Evolutionary conservation across 2,797 vertebrate species (phyloP).

Genomic region (Lepus oiostolus): DNA sequence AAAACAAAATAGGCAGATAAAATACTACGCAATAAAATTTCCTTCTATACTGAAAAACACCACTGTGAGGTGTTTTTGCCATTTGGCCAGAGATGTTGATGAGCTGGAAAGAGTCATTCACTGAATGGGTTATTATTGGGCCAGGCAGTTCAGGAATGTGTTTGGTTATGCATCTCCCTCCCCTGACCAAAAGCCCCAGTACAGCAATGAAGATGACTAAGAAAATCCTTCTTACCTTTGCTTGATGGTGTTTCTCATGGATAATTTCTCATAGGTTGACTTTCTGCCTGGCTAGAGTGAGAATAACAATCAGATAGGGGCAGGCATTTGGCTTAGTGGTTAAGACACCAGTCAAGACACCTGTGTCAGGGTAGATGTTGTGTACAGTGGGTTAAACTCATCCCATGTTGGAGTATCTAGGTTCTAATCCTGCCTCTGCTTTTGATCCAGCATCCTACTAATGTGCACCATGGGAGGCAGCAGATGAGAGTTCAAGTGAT

Average conservation of each 20-base stretch:
- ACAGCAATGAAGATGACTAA: background rate
- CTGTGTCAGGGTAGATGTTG: too few relatives aligned
- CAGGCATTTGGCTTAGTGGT: too few relatives aligned
- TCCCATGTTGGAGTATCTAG: too few relatives aligned
- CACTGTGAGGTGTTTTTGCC: background rate
- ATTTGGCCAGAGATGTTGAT: background rate
- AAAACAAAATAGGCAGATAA: background rate
- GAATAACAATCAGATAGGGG: too few relatives aligned
- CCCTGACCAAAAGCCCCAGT: fast-evolving
- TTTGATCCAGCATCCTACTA: too few relatives aligned
- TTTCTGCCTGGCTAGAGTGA: background rate
- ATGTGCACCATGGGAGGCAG: too few relatives aligned
- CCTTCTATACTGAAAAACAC: background rate
- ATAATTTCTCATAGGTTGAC: background rate
- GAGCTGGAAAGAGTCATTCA: background rate
- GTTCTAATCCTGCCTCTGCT: too few relatives aligned
- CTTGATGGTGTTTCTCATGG: background rate
- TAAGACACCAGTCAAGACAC: too few relatives aligned
- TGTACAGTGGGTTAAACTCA: too few relatives aligned
- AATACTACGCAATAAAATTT: background rate
- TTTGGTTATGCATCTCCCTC: background rate
- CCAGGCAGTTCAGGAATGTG: background rate
- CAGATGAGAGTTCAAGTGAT: too few relatives aligned
- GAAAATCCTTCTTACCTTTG: background rate
- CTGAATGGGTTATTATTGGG: background rate